phyloP scores from a whole-genome alignment of 2,888 invertebrate genomes.

The Rhopalosiphum nymphaeae region DNA sequence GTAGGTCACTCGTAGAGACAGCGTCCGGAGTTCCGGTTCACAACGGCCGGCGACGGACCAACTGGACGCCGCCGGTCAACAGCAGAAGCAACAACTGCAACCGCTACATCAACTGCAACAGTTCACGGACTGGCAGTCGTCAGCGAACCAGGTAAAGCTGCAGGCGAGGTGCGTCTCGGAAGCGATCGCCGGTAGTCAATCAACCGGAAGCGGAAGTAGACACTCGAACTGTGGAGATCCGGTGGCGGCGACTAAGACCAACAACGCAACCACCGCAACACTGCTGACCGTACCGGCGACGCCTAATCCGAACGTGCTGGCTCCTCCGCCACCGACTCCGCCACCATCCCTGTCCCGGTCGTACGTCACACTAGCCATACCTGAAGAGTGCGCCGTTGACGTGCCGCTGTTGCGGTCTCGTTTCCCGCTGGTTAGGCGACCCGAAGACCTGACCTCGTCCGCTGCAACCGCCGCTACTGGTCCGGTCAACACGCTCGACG shows the following conservation, averaged over 20 bases:
- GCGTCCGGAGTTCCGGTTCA: constrained; percentile 41
- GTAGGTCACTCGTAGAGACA: constrained; percentile 19
- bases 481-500: constrained; percentile 46
- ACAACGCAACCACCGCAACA: no score
- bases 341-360: constrained; percentile 27
- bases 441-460: background rate
- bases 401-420: constrained; percentile 46
- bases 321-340: background rate
- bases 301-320: background rate
- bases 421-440: constrained; percentile 3
- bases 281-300: background rate
- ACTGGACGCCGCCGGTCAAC: background rate
- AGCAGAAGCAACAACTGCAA: background rate
- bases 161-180: background rate
- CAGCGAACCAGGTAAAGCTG: background rate
- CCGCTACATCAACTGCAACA: constrained; percentile 5
- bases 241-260: background rate
- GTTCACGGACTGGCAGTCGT: constrained; percentile 43
- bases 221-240: background rate
- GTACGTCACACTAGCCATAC: constrained; percentile 55
- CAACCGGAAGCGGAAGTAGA: background rate
- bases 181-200: background rate
- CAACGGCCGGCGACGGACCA: background rate
- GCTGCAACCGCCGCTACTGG: background rate
- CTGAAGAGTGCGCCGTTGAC: constrained; percentile 29